phyloP scores from a whole-genome alignment of 2,888 invertebrate genomes.

The Lymantria dispar region DNA sequence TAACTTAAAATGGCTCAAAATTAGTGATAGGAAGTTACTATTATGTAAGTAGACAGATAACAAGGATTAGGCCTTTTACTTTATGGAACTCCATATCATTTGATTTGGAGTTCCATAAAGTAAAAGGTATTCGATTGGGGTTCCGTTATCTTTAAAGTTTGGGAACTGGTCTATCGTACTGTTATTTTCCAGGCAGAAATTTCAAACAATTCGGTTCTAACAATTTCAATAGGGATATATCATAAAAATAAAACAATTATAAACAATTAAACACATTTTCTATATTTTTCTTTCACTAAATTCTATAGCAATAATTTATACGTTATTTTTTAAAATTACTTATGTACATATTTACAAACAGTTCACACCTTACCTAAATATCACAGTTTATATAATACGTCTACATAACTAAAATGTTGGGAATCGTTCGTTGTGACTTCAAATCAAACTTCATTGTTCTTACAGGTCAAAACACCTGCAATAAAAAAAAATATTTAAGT shows the following conservation, averaged over 20 bases:
- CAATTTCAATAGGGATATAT: neutral
- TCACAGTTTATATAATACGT: conserved; percentile 34
- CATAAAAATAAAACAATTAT: conserved; percentile 28
- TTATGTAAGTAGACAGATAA: no score
- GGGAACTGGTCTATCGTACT: no score
- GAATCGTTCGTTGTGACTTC: conserved; percentile 21
- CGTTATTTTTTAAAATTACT: conserved; percentile 34
- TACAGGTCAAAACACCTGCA: conserved; percentile 27
- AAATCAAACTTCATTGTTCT: conserved; percentile 12
- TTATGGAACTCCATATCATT: no score
- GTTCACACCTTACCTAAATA: conserved; percentile 35
- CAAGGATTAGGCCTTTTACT: no score
- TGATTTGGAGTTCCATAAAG: no score
- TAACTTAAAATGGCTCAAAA: no score
- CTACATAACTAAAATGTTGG: conserved; percentile 30
- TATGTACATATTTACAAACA: conserved; percentile 58
- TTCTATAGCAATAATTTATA: conserved; percentile 61
- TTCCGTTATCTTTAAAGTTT: no score
- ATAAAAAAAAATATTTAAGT: conserved; percentile 14
- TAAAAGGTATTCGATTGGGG: no score
- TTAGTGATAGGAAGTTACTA: no score
- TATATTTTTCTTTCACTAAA: conserved; percentile 50
- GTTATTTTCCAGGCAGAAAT: no score
- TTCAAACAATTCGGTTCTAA: no score
- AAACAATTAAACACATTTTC: conserved; percentile 56